Conservation (phyloP, 35 echinoderm and acorn worm species). For the Hemicentrotus pulcherrimus region DNA sequence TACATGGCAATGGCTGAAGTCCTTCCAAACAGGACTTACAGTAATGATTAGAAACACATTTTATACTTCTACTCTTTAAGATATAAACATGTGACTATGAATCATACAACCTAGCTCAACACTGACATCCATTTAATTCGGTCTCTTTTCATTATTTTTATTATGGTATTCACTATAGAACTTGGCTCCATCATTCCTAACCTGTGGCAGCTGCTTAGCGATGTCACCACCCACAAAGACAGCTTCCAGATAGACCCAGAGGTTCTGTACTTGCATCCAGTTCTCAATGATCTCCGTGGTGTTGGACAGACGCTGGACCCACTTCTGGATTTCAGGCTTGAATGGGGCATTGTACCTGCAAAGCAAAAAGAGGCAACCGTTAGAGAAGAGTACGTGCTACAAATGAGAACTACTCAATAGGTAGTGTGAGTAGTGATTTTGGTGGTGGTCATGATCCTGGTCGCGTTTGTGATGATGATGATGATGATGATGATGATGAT, state of each 20-base stretch:
- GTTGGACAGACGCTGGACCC: constrained; percentile 97
- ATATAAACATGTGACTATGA: too few species aligned
- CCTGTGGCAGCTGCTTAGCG: constrained; percentile 97
- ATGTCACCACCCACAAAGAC: constrained; percentile 99
- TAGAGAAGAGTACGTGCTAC: too few species aligned
- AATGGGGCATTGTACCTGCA: constrained; percentile 96
- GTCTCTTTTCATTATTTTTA: too few species aligned
- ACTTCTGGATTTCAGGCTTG: constrained; percentile 98
- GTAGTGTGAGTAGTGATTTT: background rate
- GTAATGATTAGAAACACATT: too few species aligned
- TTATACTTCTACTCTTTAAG: too few species aligned
- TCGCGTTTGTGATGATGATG: background rate
- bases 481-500: background rate
- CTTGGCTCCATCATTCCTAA: constrained; percentile 30
- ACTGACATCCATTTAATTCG: too few species aligned
- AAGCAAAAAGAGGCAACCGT: background rate
- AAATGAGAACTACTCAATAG: background rate
- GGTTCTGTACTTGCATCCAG: constrained; percentile 98
- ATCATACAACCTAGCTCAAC: too few species aligned
- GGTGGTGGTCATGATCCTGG: background rate
- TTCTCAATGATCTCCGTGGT: constrained; percentile 99
- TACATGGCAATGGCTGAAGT: too few species aligned
- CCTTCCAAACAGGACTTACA: too few species aligned
- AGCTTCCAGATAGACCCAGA: constrained; percentile 98
- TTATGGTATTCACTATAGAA: too few species aligned